Conservation (phyloP, 1,140 invertebrate genomes). For the Eriosoma lanigerum region DNA sequence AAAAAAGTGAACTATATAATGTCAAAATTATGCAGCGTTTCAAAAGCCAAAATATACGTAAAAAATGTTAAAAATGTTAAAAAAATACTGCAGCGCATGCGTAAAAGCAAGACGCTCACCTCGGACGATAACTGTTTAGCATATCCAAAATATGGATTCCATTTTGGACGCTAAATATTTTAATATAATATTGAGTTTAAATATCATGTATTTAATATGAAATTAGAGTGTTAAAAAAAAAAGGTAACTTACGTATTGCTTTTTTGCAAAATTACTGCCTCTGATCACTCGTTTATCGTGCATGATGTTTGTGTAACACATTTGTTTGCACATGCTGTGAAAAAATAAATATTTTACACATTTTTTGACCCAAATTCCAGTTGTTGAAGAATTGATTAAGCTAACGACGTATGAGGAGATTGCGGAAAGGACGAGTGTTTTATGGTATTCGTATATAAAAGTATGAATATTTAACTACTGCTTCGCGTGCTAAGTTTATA, state of each 20-base stretch:
- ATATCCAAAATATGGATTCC: constrained; percentile 62
- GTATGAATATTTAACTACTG: constrained; percentile 38
- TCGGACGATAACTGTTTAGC: constrained; percentile 59
- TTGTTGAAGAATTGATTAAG: constrained; percentile 11
- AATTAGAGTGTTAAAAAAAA: constrained; percentile 58
- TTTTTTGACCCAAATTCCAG: constrained; percentile 18
- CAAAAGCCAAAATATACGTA: constrained; percentile 32
- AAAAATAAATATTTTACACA: background rate
- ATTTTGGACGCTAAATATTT: constrained; percentile 58
- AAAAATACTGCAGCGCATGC: constrained; percentile 24
- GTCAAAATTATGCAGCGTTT: constrained; percentile 4
- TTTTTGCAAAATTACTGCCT: constrained; percentile 73
- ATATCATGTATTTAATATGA: background rate
- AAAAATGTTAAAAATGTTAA: constrained; percentile 2
- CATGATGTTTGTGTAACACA: constrained; percentile 72
- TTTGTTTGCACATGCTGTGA: constrained; percentile 42
- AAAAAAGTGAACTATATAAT: constrained; percentile 11
- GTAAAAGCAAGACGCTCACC: constrained; percentile 55
- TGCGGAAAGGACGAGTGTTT: constrained; percentile 25
- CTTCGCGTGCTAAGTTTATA: background rate
- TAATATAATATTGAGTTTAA: constrained; percentile 36
- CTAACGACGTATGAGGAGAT: background rate
- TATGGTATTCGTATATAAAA: background rate
- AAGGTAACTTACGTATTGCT: constrained; percentile 59
- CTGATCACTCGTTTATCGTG: constrained; percentile 79